Evolutionary conservation across 2,113 vertebrate species (phyloP).

Genomic region (Sebastes schlegelii): DNA sequence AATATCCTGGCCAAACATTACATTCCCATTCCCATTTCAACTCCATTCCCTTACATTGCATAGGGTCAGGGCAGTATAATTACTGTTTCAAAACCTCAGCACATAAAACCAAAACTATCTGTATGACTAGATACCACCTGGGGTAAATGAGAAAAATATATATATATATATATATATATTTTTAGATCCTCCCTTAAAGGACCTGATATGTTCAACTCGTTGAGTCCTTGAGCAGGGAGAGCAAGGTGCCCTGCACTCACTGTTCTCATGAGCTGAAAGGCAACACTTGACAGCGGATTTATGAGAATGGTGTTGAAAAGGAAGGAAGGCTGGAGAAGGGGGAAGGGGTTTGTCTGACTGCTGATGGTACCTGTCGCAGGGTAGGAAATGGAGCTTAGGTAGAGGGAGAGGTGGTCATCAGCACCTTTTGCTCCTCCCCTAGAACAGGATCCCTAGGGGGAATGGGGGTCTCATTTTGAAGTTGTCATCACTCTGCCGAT

Average conservation of each 20-base stretch:
- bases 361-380: constrained; percentile 89
- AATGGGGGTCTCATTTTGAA: constrained; percentile 69
- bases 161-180: background rate
- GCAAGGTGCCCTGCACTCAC: constrained; percentile 3
- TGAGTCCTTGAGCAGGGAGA: background rate
- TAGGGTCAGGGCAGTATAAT: background rate
- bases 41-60: background rate
- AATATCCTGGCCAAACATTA: background rate
- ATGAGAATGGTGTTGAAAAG: constrained; percentile 62
- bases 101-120: background rate
- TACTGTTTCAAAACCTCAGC: background rate
- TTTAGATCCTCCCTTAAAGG: background rate
- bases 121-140: background rate
- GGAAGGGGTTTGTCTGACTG: constrained; percentile 84
- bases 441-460: constrained; percentile 35
- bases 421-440: constrained; percentile 57
- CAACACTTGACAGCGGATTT: constrained; percentile 60
- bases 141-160: background rate
- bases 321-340: constrained; percentile 50
- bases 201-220: background rate
- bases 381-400: constrained; percentile 86
- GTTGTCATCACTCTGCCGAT: constrained; percentile 83
- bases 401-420: constrained; percentile 62
- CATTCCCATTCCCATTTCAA: background rate
- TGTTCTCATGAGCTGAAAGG: constrained; percentile 30